Conservation (phyloP, 2,113 vertebrate species). For the Caretta caretta region DNA sequence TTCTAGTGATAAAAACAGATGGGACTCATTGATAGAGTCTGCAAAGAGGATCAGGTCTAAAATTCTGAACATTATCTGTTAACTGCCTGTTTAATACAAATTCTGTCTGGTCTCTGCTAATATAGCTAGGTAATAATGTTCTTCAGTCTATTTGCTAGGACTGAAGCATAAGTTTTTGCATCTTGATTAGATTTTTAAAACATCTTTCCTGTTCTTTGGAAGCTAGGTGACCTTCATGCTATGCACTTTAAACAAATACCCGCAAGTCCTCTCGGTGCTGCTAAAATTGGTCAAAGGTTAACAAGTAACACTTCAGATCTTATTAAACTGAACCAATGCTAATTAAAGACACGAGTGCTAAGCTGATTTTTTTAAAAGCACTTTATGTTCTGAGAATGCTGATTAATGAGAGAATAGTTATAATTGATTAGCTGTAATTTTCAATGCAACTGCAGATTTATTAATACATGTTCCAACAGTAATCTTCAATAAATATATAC, state of each 20-base stretch:
- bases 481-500: background rate
- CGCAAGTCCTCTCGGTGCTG: background rate
- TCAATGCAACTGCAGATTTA: conserved; percentile 32
- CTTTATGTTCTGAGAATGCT: conserved; percentile 9
- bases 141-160: background rate
- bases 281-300: conserved; percentile 23
- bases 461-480: conserved; percentile 22
- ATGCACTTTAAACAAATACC: background rate
- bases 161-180: background rate
- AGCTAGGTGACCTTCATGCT: background rate
- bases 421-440: background rate
- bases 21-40: background rate
- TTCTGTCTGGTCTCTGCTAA: background rate
- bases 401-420: conserved; percentile 12
- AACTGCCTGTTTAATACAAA: background rate
- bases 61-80: background rate
- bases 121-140: background rate
- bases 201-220: background rate
- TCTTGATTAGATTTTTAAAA: background rate
- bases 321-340: conserved; percentile 5
- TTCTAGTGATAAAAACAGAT: background rate
- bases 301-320: background rate
- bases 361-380: conserved; percentile 5
- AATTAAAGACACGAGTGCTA: conserved; percentile 24
- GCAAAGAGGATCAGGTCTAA: background rate